Evolutionary conservation across 2,888 invertebrate genomes (phyloP), one percentile per base, ranked within the genome.

Genomic region (Pycnomerus fuliginosus): DNA sequence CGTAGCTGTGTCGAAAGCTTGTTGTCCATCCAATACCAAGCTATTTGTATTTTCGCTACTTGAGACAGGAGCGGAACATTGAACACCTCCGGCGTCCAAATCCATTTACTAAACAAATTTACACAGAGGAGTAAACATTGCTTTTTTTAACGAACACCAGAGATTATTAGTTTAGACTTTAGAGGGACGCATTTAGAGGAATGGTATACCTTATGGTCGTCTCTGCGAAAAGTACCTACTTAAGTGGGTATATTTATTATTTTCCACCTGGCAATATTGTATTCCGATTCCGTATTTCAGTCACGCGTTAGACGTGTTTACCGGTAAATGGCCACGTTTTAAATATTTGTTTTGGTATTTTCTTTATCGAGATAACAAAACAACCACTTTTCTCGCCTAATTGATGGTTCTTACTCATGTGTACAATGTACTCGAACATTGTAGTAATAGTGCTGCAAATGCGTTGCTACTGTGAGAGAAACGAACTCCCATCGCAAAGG

Each of bases 31-130:
- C 16, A 34, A 34, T 28, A 33, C 22, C 34, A 31, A 38, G 24
- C n/a, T 41, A 41, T 43, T 36, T 43, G 30, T 43, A 25, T 37
- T 44, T 44, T 44, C 33, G 44, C 38, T 38, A 44, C 44, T 44
- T 23, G 44, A 44, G 44, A 44, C 44, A 12, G 38, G 44, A 44
- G 16, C 44, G 35, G 38, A 37, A 28, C 33, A 38, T 42, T 49
- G 50, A 56, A 62, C 60, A 62, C 62, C 62, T 62, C 54, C 52
- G 51, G 62, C 60, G 65, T 64, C 64, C 61, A 59, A 67, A 62
- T 67, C 68, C 68, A 68, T 69, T 69, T 69, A 67, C 62, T 62
- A 63, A 63, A 64, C 67, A 66, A 67, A 68, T 67, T 65, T 63
- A 55, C 56, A 45, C 24, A 16, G 43, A 28, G n/a, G n/a, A n/a